Evolutionary conservation across 2,888 invertebrate genomes (phyloP).

Genomic region (Drosophila maculinotata): DNA sequence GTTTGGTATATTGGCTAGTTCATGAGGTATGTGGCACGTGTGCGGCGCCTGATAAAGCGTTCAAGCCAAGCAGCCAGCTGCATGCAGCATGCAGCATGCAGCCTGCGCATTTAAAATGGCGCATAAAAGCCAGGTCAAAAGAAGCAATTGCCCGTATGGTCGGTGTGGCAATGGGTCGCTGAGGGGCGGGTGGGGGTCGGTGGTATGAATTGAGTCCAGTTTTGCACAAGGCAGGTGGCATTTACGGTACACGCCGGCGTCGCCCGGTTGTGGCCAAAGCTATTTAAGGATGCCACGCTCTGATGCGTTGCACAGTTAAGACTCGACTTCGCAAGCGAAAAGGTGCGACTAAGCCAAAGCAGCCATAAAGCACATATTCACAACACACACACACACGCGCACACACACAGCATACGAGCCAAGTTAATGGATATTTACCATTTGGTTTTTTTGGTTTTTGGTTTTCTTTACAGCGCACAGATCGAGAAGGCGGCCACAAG

Average conservation of each 20-base stretch:
- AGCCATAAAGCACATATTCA: conserved; percentile 18
- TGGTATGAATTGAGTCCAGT: conserved; percentile 55
- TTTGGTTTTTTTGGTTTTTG: conserved; percentile 27
- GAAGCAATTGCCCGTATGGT: conserved; percentile 41
- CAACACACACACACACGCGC: conserved; percentile 5
- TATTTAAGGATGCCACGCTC: conserved; percentile 77
- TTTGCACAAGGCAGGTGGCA: conserved; percentile 36
- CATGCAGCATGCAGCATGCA: conserved; percentile 25
- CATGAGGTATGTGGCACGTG: conserved; percentile 36
- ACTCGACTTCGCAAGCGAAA: conserved; percentile 59
- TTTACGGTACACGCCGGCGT: conserved; percentile 30
- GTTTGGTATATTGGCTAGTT: conserved; percentile 24
- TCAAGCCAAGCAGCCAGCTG: conserved; percentile 17
- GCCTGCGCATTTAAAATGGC: conserved; percentile 61
- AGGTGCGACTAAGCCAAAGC: conserved; percentile 51
- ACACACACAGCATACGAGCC: conserved; percentile 1
- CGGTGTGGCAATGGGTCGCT: background rate
- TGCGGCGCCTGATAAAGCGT: conserved; percentile 45
- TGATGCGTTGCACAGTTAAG: conserved; percentile 77
- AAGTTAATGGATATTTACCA: conserved; percentile 41
- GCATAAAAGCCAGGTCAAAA: conserved; percentile 64
- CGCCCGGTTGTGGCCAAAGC: conserved; percentile 66
- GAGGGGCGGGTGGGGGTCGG: background rate
- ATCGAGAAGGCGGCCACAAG: conserved; percentile 20
- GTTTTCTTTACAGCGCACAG: conserved; percentile 1